Conservation (phyloP, 2,113 vertebrate species). For the Chaetodon trifascialis region DNA sequence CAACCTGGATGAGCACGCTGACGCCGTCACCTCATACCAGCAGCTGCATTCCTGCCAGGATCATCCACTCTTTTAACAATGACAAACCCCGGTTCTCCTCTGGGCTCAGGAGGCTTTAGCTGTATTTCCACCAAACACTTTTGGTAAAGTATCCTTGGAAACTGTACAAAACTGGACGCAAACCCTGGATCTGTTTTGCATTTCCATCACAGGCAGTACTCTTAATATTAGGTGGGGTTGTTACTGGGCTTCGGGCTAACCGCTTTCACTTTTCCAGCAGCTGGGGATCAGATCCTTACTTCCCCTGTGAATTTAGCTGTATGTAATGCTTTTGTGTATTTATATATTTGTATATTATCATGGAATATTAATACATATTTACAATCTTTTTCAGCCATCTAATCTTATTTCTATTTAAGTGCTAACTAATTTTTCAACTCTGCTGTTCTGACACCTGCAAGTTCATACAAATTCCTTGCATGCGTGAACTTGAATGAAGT, state of each 20-base stretch:
- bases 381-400: neutral
- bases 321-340: neutral
- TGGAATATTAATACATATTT: neutral
- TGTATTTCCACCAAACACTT: too few species aligned
- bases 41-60: neutral
- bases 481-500: neutral
- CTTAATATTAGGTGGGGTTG: too few species aligned
- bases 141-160: too few species aligned
- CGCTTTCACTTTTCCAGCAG: too few species aligned
- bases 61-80: neutral
- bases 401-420: neutral
- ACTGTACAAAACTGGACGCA: too few species aligned
- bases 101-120: neutral
- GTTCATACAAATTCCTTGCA: neutral
- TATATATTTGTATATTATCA: neutral
- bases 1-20: too few species aligned
- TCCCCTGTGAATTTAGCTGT: neutral
- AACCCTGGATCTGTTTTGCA: too few species aligned
- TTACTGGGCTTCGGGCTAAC: too few species aligned
- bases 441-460: neutral
- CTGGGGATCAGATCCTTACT: too few species aligned
- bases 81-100: neutral
- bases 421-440: neutral
- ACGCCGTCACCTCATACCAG: neutral
- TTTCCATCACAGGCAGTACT: too few species aligned